phyloP scores from a whole-genome alignment of 2,113 vertebrate species.

The Centropus bengalensis region DNA sequence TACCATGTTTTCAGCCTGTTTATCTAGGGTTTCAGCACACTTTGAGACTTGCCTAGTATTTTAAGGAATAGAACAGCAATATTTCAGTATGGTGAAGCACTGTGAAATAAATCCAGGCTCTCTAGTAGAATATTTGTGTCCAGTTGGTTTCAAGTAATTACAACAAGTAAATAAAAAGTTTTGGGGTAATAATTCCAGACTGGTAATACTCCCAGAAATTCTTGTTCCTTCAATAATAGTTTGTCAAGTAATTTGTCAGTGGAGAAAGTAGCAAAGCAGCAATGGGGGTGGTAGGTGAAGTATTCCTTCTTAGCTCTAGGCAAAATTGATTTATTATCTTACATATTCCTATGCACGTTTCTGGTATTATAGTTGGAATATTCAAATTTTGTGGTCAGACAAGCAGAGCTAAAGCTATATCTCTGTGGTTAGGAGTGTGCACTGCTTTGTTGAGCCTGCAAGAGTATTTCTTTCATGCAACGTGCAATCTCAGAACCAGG shows the following conservation, averaged over 20 bases:
- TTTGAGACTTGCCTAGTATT: not conserved
- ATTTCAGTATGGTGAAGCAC: not conserved
- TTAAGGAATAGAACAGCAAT: not conserved
- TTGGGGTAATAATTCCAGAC: not conserved
- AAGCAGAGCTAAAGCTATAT: not conserved
- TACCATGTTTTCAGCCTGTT: not conserved
- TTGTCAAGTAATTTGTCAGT: not conserved
- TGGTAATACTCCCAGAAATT: not conserved
- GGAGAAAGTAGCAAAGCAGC: not conserved
- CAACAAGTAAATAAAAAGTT: not conserved
- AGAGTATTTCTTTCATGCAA: not conserved
- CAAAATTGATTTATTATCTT: conserved; percentile 1
- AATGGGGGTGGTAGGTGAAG: not conserved
- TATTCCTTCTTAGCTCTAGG: not conserved
- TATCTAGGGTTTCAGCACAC: not conserved
- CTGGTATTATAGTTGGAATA: not conserved
- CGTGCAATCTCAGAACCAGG: not conserved
- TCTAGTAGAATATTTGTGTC: not conserved
- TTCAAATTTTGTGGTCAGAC: not conserved
- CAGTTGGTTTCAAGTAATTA: conserved; percentile 20
- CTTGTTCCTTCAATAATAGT: not conserved
- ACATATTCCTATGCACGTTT: not conserved
- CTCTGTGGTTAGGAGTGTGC: not conserved
- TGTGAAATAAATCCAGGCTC: not conserved
- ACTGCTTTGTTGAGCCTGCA: not conserved